Conservation (phyloP, 2,113 vertebrate genomes). For the Rhegmatorhina hoffmannsi region DNA sequence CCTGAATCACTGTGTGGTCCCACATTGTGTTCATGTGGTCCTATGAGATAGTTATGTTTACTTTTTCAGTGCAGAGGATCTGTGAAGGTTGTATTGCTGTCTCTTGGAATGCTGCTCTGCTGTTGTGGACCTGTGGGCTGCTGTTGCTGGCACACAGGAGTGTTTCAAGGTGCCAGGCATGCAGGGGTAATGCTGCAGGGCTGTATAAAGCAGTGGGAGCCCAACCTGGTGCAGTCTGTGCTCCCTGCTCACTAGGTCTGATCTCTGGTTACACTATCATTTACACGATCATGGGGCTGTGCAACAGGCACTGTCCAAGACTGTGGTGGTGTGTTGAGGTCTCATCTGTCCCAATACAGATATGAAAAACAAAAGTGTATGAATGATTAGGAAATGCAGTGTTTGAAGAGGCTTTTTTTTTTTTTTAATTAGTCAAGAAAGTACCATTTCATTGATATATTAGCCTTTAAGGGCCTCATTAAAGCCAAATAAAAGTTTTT, state of each 20-base stretch:
- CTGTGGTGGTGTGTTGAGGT: neutral
- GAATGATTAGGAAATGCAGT: neutral
- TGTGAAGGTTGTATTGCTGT: neutral
- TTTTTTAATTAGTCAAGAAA: neutral
- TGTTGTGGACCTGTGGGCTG: neutral
- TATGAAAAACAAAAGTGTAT: neutral
- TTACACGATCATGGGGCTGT: neutral
- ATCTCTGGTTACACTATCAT: too few relatives aligned
- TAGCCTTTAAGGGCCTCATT: neutral
- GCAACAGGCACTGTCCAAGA: neutral
- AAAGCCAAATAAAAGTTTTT: neutral
- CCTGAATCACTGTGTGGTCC: neutral
- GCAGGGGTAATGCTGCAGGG: fast-evolving
- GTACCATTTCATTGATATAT: neutral
- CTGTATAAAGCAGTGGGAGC: neutral
- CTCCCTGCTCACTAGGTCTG: neutral
- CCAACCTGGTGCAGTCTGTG: fast-evolving
- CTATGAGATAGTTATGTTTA: neutral
- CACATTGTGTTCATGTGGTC: neutral
- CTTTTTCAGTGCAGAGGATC: neutral
- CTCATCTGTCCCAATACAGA: neutral
- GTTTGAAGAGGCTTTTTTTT: neutral
- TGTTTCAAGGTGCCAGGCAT: neutral
- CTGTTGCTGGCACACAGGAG: neutral
- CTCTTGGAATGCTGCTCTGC: neutral